Percentiles rank a stretch among this genome's conserved stretches.
Conservation (phyloP, 2,113 vertebrate genomes). For the Prunella fulvescens region DNA sequence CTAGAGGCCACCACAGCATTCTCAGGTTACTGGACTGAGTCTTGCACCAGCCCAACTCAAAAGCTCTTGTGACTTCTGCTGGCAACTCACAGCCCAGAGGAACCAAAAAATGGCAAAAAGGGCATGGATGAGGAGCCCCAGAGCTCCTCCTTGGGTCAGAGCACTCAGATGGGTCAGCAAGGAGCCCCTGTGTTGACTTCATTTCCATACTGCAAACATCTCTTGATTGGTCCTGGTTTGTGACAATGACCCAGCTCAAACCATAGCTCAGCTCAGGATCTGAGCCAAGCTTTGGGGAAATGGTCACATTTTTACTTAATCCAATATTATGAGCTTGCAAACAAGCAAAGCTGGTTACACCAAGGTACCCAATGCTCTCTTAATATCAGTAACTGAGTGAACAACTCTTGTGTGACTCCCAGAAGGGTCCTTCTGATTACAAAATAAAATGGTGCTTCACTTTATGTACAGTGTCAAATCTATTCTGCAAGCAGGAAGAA, state of each 20-base stretch:
- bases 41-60: background rate
- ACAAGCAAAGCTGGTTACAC: background rate
- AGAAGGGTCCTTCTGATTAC: background rate
- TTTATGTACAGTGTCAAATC: background rate
- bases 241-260: background rate
- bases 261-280: background rate
- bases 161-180: background rate
- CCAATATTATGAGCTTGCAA: background rate
- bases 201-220: background rate
- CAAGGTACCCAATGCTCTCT: background rate
- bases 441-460: background rate
- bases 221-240: background rate
- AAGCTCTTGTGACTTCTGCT: background rate
- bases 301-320: background rate
- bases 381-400: background rate
- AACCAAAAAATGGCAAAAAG: background rate
- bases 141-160: background rate
- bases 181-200: rapidly evolving
- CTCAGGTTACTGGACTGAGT: background rate
- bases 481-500: background rate
- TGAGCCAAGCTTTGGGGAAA: background rate
- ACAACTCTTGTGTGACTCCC: background rate
- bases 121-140: background rate
- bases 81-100: background rate
- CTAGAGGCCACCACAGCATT: background rate